Evolutionary conservation across 1,140 invertebrate genomes (phyloP).

Genomic region (Scaptomyza pallida): DNA sequence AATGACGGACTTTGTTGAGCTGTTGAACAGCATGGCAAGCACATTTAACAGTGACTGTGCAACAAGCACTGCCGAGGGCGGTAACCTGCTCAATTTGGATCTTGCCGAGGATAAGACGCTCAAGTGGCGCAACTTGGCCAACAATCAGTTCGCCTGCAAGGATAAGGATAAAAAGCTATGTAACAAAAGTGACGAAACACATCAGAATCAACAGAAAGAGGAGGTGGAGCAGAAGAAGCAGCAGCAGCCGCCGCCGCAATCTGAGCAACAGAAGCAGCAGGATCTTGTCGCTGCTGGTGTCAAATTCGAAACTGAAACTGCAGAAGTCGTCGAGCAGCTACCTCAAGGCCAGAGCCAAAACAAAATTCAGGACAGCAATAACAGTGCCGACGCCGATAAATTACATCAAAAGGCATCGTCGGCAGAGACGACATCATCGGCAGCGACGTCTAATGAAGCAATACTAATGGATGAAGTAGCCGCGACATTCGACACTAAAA

Average conservation of each 20-base stretch:
- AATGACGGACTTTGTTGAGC: constrained; percentile 76
- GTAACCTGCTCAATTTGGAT: constrained; percentile 67
- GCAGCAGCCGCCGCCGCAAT: background rate
- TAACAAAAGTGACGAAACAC: constrained; percentile 5
- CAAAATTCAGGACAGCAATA: constrained; percentile 31
- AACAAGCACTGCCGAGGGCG: constrained; percentile 72
- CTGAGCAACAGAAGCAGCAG: constrained; percentile 15
- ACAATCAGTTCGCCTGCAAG: constrained; percentile 83
- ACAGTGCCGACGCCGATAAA: constrained; percentile 5
- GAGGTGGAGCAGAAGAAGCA: constrained; percentile 3
- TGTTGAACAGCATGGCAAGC: constrained; percentile 76
- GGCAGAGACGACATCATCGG: background rate
- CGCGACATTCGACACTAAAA: constrained; percentile 20
- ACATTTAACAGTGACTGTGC: constrained; percentile 79
- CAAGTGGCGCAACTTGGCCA: constrained; percentile 80
- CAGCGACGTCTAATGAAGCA: constrained; percentile 22
- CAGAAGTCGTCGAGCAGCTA: constrained; percentile 1
- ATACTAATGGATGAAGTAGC: background rate
- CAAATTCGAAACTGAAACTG: constrained; percentile 53
- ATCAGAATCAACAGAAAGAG: constrained; percentile 21
- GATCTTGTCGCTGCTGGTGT: constrained; percentile 47
- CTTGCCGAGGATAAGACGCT: constrained; percentile 81
- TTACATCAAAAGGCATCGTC: constrained; percentile 1
- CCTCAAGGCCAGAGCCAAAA: constrained; percentile 43
- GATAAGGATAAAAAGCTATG: constrained; percentile 73